Evolutionary conservation across 1,140 invertebrate species (phyloP).

Genomic region (Hylaeus anthracinus): DNA sequence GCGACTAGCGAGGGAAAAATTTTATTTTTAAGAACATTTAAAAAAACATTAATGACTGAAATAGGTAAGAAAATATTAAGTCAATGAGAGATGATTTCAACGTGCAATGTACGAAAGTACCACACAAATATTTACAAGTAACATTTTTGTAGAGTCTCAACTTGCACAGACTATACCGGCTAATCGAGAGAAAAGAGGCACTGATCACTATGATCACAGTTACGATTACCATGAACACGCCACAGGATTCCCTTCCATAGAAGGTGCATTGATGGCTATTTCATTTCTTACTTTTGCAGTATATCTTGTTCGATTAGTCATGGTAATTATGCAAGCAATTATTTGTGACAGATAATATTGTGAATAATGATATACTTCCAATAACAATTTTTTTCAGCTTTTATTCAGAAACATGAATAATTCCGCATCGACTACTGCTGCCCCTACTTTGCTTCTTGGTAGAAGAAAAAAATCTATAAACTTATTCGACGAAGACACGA

Average conservation of each 20-base stretch:
- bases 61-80: slow-evolving; percentile 64
- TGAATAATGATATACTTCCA: background rate
- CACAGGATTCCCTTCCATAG: slow-evolving; percentile 88
- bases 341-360: slow-evolving; percentile 25
- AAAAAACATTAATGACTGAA: slow-evolving; percentile 68
- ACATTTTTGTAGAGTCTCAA: slow-evolving; percentile 48
- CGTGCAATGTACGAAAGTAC: background rate
- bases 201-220: slow-evolving; percentile 53
- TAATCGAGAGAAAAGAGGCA: slow-evolving; percentile 53
- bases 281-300: slow-evolving; percentile 92
- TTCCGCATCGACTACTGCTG: slow-evolving; percentile 7
- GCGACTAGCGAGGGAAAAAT: slow-evolving; percentile 71
- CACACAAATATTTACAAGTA: background rate
- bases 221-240: slow-evolving; percentile 61
- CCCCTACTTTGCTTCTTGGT: slow-evolving; percentile 67
- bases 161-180: slow-evolving; percentile 35
- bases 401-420: slow-evolving; percentile 67
- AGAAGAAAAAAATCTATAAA: slow-evolving; percentile 69
- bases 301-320: slow-evolving; percentile 90
- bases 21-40: slow-evolving; percentile 71
- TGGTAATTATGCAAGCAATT: slow-evolving; percentile 81
- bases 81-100: background rate
- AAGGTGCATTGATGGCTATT: slow-evolving; percentile 89
- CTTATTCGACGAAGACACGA: slow-evolving; percentile 62
- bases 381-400: slow-evolving; percentile 57